Conservation (phyloP, 2,113 vertebrate species). For the Galbula dea region DNA sequence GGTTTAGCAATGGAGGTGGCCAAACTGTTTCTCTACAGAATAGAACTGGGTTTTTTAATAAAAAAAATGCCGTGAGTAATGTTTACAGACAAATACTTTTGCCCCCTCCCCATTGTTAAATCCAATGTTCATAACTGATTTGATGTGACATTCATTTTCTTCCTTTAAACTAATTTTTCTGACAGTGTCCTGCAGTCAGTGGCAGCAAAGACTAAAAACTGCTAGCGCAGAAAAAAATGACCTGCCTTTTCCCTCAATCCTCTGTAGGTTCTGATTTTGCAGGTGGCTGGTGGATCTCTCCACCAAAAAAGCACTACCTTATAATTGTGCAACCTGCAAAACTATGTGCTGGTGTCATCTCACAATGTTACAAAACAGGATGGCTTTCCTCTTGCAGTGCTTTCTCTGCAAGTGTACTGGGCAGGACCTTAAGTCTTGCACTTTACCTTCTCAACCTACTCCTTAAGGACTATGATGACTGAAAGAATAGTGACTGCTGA, state of each 20-base stretch:
- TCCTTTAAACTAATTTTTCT: background rate
- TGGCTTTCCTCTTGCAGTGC: background rate
- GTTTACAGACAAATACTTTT: background rate
- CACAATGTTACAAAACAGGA: background rate
- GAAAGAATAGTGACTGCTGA: background rate
- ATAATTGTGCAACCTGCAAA: accelerated
- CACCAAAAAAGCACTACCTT: background rate
- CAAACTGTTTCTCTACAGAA: background rate
- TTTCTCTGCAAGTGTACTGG: background rate
- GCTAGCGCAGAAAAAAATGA: background rate
- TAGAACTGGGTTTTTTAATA: background rate
- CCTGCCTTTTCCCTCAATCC: background rate
- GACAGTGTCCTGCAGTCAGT: background rate
- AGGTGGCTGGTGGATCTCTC: background rate
- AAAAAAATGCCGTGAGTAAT: background rate
- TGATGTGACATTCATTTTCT: background rate
- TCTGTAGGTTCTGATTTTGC: background rate
- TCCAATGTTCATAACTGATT: background rate
- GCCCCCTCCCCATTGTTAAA: background rate
- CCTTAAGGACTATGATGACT: background rate
- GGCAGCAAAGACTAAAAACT: background rate
- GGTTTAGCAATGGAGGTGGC: background rate
- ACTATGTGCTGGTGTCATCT: accelerated
- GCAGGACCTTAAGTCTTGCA: background rate
- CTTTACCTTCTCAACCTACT: background rate